These are phyloP conservation scores for Coenobita brevimanus DNA, from an alignment of 1,140 invertebrate species.

Conservation along the genomic window DNA sequence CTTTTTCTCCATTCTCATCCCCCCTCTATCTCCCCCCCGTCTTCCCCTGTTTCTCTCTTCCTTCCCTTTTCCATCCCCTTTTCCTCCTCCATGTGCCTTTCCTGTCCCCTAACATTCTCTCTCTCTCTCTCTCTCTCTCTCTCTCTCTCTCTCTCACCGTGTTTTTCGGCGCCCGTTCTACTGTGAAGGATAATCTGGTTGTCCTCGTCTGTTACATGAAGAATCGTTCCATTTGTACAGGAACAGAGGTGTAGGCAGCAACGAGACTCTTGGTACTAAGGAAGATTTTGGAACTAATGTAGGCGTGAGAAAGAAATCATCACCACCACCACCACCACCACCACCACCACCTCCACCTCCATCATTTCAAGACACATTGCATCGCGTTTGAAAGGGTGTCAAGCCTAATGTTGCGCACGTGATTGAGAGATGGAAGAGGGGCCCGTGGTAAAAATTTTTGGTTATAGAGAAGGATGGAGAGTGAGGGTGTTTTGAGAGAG, in stretches of 20 bases:
- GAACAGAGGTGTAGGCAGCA: too few relatives aligned
- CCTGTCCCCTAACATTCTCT: not conserved
- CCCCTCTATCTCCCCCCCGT: not conserved
- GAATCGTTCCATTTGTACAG: not conserved
- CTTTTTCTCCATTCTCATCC: not conserved
- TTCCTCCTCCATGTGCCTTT: not conserved
- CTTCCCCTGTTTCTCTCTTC: not conserved
- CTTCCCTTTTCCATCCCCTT: not conserved
- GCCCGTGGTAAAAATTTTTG: too few relatives aligned
- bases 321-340: not conserved
- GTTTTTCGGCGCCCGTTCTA: not conserved
- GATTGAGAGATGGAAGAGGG: too few relatives aligned
- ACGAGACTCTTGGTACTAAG: too few relatives aligned
- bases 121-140: not conserved
- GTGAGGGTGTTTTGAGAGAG: not conserved
- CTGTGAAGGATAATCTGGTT: too few relatives aligned
- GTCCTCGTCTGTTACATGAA: not conserved
- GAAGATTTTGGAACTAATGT: too few relatives aligned
- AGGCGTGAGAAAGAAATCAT: not conserved
- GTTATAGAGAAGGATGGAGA: too few relatives aligned
- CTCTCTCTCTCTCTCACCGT: not conserved
- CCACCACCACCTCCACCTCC: not conserved
- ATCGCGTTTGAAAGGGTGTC: too few relatives aligned
- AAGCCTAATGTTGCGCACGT: too few relatives aligned
- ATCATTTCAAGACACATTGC: not conserved